These are phyloP conservation scores for Incurvaria masculella DNA, from an alignment of 2,888 invertebrate genomes.

Conservation along the genomic window DNA sequence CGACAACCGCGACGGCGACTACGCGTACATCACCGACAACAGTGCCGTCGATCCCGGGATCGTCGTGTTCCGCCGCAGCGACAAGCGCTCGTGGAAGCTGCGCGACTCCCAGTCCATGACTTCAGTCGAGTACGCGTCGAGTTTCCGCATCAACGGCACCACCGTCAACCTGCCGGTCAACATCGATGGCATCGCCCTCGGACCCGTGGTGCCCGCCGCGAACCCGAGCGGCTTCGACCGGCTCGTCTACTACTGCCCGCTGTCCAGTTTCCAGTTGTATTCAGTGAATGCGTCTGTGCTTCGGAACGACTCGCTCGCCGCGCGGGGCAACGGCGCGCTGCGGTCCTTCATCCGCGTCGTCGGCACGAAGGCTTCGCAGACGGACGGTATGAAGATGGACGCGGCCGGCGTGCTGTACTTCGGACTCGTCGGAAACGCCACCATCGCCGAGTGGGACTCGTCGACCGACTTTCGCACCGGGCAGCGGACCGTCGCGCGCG, in stretches of 20 bases:
- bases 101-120: conserved; percentile 63
- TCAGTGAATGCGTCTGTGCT: conserved; percentile 61
- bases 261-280: conserved; percentile 66
- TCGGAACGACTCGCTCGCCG: conserved; percentile 48
- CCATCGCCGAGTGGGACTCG: conserved; percentile 69
- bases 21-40: conserved; percentile 72
- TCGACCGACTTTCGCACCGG: conserved; percentile 53
- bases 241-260: conserved; percentile 64
- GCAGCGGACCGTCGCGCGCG: conserved; percentile 64
- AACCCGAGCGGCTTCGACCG: conserved; percentile 34
- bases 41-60: conserved; percentile 67
- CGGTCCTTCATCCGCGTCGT: conserved; percentile 55
- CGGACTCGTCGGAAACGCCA: conserved; percentile 65
- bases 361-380: conserved; percentile 64
- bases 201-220: conserved; percentile 50
- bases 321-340: conserved; percentile 28
- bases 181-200: conserved; percentile 69
- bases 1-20: conserved; percentile 65
- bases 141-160: conserved; percentile 60
- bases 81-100: conserved; percentile 68
- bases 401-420: conserved; percentile 65
- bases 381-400: conserved; percentile 75
- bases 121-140: conserved; percentile 54
- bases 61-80: conserved; percentile 64
- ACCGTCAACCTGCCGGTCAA: conserved; percentile 56